Base-by-base conservation (phyloP, 2,797 vertebrate species). In the Gallinago solitaria region DNA sequence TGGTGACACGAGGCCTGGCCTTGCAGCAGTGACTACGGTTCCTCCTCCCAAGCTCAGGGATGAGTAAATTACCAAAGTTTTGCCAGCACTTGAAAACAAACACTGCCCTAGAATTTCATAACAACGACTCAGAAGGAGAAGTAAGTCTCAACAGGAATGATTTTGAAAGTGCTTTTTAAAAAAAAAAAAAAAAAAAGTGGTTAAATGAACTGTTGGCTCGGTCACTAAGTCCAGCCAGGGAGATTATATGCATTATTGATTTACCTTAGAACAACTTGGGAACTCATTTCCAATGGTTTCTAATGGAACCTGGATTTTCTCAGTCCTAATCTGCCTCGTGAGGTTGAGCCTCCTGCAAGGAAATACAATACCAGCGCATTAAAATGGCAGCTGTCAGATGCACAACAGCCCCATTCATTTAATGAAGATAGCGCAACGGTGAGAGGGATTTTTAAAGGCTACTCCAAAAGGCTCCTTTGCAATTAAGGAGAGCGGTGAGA, bases 231-330 rank as follows among this genome's bases (percentile, higher is more conserved):
- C 61, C 91, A 79, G 71, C 47, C 70, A 33, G 61, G 47, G 76
- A 90, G 75, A 93, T 73, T 48, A 68, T 11, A 19, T 53, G 48
- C 65, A 24, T 91, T 91, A 86, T 69, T 45, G 91, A 94, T 94
- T 94, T 78, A 88, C 91, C 95, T 93, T 91, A 78, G 65, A 89
- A 76, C 87, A 95, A 91, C 79, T 23, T 75, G 69, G 89, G 87
- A 93, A 92, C 89, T 91, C 84, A 65, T 92, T 91, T 78, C 82
- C 96, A 91, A 71, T 7, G 87, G 76, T 56, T 95, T 86, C 93
- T 93, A 88, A 94, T 56, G 87, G 81, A 84, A 86, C 83, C 64
- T 80, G 87, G 92, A 84, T 92, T 86, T 87, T 86, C 92, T 90
- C 76, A 43, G 56, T 45, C 78, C 83, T 88, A 65, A 92, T 54